These are phyloP conservation scores for Oryzias curvinotus DNA, from an alignment of 2,113 vertebrate species.

Conservation along the genomic window DNA sequence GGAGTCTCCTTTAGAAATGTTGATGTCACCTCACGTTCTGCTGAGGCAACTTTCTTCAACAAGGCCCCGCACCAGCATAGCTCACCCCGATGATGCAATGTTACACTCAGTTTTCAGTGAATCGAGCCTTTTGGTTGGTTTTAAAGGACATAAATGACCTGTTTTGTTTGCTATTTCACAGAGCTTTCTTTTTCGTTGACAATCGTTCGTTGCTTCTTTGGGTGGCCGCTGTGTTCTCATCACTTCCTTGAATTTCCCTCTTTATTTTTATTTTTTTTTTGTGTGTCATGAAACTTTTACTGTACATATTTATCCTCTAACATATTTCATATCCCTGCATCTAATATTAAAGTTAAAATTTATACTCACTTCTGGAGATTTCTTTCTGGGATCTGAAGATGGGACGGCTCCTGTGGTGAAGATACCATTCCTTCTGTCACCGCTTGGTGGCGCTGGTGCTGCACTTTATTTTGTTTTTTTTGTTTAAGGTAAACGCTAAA, in stretches of 20 bases:
- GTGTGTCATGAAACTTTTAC: slow-evolving; percentile 71
- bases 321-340: slow-evolving; percentile 82
- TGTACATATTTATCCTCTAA: slow-evolving; percentile 79
- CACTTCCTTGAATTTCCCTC: slow-evolving; percentile 65
- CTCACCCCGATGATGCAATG: slow-evolving; percentile 25
- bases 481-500: background rate
- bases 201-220: slow-evolving; percentile 61
- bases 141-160: slow-evolving; percentile 22
- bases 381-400: slow-evolving; percentile 26
- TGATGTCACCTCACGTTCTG: slow-evolving; percentile 57
- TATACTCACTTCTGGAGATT: slow-evolving; percentile 59
- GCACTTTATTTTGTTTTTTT: background rate
- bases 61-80: slow-evolving; percentile 54
- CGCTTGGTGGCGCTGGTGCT: slow-evolving; percentile 43
- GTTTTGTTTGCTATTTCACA: slow-evolving; percentile 38
- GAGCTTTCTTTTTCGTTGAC: slow-evolving; percentile 61
- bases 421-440: background rate
- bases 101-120: slow-evolving; percentile 14
- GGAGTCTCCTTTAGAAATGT: slow-evolving; percentile 38
- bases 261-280: slow-evolving; percentile 21
- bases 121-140: slow-evolving; percentile 7
- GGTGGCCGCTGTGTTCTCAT: slow-evolving; percentile 40
- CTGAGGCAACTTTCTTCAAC: slow-evolving; percentile 44
- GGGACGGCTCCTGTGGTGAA: background rate
- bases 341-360: slow-evolving; percentile 74